Conservation (phyloP, 2,888 invertebrate genomes). For the Nemotelus pantherinus region DNA sequence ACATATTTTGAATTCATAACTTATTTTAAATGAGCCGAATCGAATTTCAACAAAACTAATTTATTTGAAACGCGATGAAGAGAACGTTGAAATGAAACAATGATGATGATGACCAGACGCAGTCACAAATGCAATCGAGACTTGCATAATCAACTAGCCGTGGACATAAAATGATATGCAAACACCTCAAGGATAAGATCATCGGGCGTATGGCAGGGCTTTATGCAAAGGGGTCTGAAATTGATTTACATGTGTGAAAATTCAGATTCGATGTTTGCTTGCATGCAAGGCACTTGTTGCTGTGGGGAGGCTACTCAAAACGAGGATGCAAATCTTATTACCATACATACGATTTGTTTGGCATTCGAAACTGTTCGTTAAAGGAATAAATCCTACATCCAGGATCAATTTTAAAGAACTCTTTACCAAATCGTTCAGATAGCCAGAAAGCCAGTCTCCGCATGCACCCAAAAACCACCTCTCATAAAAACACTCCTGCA, state of each 20-base stretch:
- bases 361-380: too few relatives aligned
- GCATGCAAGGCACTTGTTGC: too few relatives aligned
- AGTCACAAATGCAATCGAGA: constrained; percentile 10
- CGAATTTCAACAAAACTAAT: constrained; percentile 11
- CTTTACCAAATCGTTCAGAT: too few relatives aligned
- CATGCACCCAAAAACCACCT: too few relatives aligned
- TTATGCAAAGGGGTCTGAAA: not conserved
- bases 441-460: too few relatives aligned
- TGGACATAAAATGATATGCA: not conserved
- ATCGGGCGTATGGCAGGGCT: not conserved
- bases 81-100: not conserved
- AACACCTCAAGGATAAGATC: constrained; percentile 8
- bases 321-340: too few relatives aligned
- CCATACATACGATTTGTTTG: too few relatives aligned
- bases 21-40: constrained; percentile 33
- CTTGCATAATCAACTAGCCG: constrained; percentile 28
- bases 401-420: too few relatives aligned
- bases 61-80: not conserved
- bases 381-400: too few relatives aligned
- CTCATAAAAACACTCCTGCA: too few relatives aligned
- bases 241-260: not conserved
- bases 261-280: too few relatives aligned
- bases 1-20: not conserved
- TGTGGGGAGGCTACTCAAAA: too few relatives aligned
- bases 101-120: constrained; percentile 4